Conservation (phyloP, 2,888 invertebrate genomes). For the Chironomus tentans region DNA sequence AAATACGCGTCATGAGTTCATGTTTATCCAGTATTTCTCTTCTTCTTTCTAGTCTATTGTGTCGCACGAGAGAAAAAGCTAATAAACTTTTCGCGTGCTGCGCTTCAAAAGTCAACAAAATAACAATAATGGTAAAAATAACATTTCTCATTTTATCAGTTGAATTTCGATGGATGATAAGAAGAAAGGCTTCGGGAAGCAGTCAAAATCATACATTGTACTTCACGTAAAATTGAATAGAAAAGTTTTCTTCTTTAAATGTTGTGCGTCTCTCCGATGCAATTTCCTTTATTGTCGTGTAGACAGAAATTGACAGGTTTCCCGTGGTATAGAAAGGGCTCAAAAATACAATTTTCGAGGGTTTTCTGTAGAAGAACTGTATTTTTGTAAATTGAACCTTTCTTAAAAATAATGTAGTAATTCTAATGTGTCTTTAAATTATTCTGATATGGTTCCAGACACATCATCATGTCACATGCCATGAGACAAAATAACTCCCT, state of each 20-base stretch:
- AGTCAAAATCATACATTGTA: not conserved
- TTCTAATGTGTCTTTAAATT: no score
- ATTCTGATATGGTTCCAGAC: no score
- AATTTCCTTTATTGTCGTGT: not conserved
- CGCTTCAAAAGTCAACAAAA: not conserved
- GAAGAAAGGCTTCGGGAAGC: not conserved
- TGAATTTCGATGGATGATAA: not conserved
- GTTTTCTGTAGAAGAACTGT: no score
- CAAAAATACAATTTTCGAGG: no score
- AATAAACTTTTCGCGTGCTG: constrained; percentile 8
- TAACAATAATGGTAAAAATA: not conserved
- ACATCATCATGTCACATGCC: no score
- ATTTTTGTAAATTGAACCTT: no score
- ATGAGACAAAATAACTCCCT: no score
- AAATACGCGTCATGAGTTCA: not conserved
- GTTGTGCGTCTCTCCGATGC: not conserved
- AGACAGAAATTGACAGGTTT: no score
- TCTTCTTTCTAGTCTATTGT: not conserved
- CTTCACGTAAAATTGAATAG: not conserved
- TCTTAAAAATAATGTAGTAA: no score
- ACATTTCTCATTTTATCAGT: not conserved
- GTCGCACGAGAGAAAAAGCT: not conserved
- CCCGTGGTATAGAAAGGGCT: no score
- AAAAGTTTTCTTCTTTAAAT: not conserved
- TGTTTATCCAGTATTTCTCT: not conserved